Conservation (phyloP, 1,140 invertebrate species). For the Callitettix versicolor region DNA sequence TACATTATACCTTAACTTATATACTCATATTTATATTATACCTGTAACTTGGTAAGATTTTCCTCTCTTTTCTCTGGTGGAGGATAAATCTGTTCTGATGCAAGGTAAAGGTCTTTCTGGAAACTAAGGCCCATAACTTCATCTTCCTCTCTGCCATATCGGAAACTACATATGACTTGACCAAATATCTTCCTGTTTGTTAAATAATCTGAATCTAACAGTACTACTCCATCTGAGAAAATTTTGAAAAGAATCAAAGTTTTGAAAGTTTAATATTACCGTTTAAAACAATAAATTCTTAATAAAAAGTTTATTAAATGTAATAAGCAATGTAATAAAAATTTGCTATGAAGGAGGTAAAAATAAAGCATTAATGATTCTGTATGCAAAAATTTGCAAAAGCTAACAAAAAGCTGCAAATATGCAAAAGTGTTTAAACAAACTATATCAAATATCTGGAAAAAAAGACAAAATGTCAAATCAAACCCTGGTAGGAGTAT, state of each 20-base stretch:
- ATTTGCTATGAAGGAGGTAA: too few species aligned
- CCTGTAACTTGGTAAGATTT: constrained; percentile 51
- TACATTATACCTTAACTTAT: too few species aligned
- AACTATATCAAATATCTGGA: too few species aligned
- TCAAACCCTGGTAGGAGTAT: too few species aligned
- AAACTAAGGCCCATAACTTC: constrained; percentile 97
- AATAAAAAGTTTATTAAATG: neutral
- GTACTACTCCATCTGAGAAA: constrained; percentile 76
- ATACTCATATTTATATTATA: constrained; percentile 11
- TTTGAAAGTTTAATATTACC: too few species aligned
- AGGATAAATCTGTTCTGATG: constrained; percentile 80
- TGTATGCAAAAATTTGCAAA: too few species aligned
- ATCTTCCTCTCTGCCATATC: constrained; percentile 95
- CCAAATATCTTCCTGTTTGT: constrained; percentile 79
- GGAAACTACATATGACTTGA: constrained; percentile 90
- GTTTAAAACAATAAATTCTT: neutral
- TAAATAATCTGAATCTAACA: constrained; percentile 86
- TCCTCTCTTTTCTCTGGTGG: constrained; percentile 44
- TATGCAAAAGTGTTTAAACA: too few species aligned
- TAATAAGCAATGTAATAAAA: too few species aligned
- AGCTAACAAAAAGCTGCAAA: too few species aligned
- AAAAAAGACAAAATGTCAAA: too few species aligned
- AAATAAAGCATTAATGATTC: too few species aligned
- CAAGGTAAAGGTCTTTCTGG: constrained; percentile 89
- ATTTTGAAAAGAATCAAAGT: constrained; percentile 1